These are phyloP conservation scores for Pandemis corylana DNA, from an alignment of 2,888 invertebrate species.

Conservation along the genomic window DNA sequence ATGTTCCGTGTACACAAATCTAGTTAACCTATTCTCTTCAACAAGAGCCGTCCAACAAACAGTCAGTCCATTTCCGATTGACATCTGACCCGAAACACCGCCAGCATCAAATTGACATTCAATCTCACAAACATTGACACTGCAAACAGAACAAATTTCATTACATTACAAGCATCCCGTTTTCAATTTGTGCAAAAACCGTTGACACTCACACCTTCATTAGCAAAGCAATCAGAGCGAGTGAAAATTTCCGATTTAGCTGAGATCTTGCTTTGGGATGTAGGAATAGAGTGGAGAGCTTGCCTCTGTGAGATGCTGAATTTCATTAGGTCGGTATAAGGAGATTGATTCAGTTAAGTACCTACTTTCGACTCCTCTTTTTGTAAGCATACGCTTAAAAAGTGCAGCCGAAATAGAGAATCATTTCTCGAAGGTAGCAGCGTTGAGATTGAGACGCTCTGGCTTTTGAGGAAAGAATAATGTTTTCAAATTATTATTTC, in stretches of 20 bases:
- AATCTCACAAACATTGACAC: conserved; percentile 16
- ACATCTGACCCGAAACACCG: not conserved
- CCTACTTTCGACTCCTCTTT: not conserved
- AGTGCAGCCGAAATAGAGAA: too few relatives aligned
- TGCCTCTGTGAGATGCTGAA: conserved; percentile 5
- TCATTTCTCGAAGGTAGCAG: too few relatives aligned
- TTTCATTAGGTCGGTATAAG: conserved; percentile 12
- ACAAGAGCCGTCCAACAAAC: not conserved
- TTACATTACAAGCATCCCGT: conserved; percentile 46
- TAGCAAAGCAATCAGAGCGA: conserved; percentile 69
- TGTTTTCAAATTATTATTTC: too few relatives aligned
- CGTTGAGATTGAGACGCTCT: too few relatives aligned
- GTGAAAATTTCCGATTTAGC: conserved; percentile 63
- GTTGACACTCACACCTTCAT: conserved; percentile 64
- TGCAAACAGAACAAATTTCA: conserved; percentile 18
- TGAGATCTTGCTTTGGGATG: conserved; percentile 53
- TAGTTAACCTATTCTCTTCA: not conserved
- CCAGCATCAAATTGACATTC: conserved; percentile 18
- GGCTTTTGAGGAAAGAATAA: too few relatives aligned
- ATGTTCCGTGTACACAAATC: too few relatives aligned
- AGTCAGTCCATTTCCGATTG: not conserved
- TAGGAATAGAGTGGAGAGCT: conserved; percentile 13
- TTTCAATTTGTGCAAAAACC: conserved; percentile 69
- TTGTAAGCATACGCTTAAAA: too few relatives aligned
- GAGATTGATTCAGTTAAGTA: not conserved